phyloP scores from a whole-genome alignment of 2,113 vertebrate species.

The Triplophysa rosa region DNA sequence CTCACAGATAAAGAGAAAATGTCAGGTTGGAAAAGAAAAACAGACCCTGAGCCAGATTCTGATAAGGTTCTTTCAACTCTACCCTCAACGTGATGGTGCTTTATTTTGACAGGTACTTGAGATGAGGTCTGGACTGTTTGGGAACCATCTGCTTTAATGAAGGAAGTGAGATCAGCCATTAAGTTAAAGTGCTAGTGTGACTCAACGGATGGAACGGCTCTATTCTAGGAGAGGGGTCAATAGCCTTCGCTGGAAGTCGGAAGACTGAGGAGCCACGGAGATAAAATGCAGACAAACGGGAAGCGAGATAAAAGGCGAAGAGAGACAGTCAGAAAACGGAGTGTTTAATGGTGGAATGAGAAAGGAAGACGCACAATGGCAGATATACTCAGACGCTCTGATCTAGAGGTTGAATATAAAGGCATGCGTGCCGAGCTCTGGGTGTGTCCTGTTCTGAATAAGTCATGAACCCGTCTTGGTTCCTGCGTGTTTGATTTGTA shows the following conservation, averaged over 20 bases:
- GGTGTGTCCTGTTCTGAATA: slow-evolving; percentile 28
- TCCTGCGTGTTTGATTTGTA: slow-evolving; percentile 25
- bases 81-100: slow-evolving; percentile 3
- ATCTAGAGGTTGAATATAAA: slow-evolving; percentile 7
- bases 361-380: background rate
- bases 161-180: slow-evolving; percentile 34
- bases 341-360: background rate
- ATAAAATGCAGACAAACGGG: slow-evolving; percentile 22
- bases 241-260: slow-evolving; percentile 13
- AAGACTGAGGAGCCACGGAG: background rate
- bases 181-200: slow-evolving; percentile 20
- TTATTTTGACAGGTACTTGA: slow-evolving; percentile 29
- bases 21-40: slow-evolving; percentile 22
- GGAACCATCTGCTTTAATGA: slow-evolving; percentile 27
- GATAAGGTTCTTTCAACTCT: slow-evolving; percentile 13
- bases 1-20: slow-evolving; percentile 16
- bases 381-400: background rate
- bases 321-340: background rate
- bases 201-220: background rate
- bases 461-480: slow-evolving; percentile 11
- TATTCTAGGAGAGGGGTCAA: slow-evolving; percentile 24
- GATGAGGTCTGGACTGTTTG: slow-evolving; percentile 21
- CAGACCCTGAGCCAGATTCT: slow-evolving; percentile 25
- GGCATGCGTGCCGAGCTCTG: background rate
- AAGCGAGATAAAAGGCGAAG: slow-evolving; percentile 24